Evolutionary conservation across 1,140 invertebrate genomes (phyloP).

Genomic region (Aphaenogaster floridana): DNA sequence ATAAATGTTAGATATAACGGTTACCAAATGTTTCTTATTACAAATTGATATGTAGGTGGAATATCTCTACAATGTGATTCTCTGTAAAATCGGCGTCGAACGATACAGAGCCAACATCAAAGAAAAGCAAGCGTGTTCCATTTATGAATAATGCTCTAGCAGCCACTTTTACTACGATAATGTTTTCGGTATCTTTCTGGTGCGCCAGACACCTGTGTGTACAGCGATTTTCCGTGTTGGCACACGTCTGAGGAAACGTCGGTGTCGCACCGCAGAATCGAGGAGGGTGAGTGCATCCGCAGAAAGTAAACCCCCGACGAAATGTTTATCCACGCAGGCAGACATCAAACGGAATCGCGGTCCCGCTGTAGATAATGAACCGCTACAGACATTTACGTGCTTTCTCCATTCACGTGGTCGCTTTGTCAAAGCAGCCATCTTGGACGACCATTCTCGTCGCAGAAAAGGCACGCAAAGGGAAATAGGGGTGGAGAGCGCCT

Average conservation of each 20-base stretch:
- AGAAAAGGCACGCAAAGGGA: constrained; percentile 39
- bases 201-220: constrained; percentile 38
- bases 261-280: constrained; percentile 63
- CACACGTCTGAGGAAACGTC: constrained; percentile 62
- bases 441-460: constrained; percentile 3
- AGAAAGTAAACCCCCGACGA: constrained; percentile 71
- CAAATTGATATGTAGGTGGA: background rate
- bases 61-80: background rate
- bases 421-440: constrained; percentile 45
- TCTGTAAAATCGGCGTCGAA: background rate
- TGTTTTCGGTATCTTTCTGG: constrained; percentile 17
- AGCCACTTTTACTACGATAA: background rate
- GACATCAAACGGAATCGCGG: constrained; percentile 78
- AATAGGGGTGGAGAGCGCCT: background rate
- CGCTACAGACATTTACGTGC: constrained; percentile 61
- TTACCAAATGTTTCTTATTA: background rate
- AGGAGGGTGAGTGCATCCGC: constrained; percentile 64
- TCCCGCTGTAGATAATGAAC: constrained; percentile 76
- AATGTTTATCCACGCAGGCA: constrained; percentile 77
- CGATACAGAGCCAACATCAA: background rate
- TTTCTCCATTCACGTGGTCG: constrained; percentile 41
- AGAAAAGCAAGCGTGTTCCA: background rate
- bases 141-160: constrained; percentile 13
- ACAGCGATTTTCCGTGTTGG: constrained; percentile 49
- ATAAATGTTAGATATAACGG: too few relatives aligned